These are phyloP conservation scores for Celastrina argiolus DNA, from an alignment of 2,888 invertebrate genomes.

Conservation along the genomic window DNA sequence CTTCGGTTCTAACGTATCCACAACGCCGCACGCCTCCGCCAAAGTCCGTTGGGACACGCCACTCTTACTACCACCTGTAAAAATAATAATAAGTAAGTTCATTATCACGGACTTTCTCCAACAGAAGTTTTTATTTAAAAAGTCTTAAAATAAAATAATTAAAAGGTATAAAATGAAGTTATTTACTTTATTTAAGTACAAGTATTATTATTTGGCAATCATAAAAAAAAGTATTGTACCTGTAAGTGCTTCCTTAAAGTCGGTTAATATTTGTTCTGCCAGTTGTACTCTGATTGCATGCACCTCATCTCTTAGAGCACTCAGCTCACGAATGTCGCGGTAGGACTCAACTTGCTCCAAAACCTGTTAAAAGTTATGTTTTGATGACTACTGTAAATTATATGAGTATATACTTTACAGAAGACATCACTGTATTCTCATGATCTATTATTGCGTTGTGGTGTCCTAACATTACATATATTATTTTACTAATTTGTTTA, in stretches of 20 bases:
- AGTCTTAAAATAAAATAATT: too few species aligned
- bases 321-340: constrained; percentile 93
- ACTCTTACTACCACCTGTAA: constrained; percentile 48
- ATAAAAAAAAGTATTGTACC: constrained; percentile 54
- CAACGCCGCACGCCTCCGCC: constrained; percentile 59
- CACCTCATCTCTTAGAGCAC: constrained; percentile 89
- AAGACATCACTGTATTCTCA: too few species aligned
- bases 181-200: too few species aligned
- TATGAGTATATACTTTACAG: neutral
- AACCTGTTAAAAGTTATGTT: constrained; percentile 76
- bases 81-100: neutral
- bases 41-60: constrained; percentile 51
- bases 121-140: too few species aligned
- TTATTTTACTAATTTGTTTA: neutral
- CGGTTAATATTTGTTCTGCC: constrained; percentile 91
- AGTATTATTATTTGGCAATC: neutral
- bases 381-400: neutral
- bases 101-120: too few species aligned
- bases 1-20: constrained; percentile 84
- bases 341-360: constrained; percentile 96
- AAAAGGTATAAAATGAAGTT: too few species aligned
- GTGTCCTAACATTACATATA: neutral
- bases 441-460: too few species aligned
- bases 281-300: constrained; percentile 85
- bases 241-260: constrained; percentile 93